Evolutionary conservation across 2,797 vertebrate species (phyloP).

Genomic region (Silurus aristotelis): DNA sequence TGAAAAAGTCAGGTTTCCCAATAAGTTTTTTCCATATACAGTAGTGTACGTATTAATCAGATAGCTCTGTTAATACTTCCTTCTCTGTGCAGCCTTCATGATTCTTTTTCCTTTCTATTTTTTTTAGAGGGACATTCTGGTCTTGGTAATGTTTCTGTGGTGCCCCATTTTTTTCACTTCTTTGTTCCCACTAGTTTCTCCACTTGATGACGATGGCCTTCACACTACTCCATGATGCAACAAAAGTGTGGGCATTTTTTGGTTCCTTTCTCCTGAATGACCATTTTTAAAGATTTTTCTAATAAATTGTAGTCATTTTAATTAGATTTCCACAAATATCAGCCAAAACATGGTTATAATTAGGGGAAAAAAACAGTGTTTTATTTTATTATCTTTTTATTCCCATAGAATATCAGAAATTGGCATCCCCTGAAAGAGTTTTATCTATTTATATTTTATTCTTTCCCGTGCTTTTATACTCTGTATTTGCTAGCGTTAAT

Average conservation of each 20-base stretch:
- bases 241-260: no score
- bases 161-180: neutral
- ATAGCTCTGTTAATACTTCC: neutral
- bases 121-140: neutral
- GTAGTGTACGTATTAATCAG: no score
- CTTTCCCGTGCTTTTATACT: neutral
- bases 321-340: no score
- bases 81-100: neutral
- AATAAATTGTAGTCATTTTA: no score
- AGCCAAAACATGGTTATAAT: no score
- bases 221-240: no score
- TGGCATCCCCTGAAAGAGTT: conserved; percentile 28
- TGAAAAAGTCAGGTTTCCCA: no score
- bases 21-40: no score
- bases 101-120: neutral
- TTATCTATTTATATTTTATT: conserved; percentile 36
- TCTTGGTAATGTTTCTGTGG: neutral
- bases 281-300: no score
- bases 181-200: neutral
- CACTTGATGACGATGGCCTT: neutral
- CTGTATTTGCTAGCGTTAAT: neutral
- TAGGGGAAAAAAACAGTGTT: no score
- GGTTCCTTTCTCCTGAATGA: no score
- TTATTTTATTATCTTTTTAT: no score
- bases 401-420: conserved; percentile 11